Percentiles rank a stretch among this genome's conserved stretches.
These are phyloP conservation scores for Sinosuthora webbiana DNA, from an alignment of 2,113 vertebrate species.

Conservation along the genomic window DNA sequence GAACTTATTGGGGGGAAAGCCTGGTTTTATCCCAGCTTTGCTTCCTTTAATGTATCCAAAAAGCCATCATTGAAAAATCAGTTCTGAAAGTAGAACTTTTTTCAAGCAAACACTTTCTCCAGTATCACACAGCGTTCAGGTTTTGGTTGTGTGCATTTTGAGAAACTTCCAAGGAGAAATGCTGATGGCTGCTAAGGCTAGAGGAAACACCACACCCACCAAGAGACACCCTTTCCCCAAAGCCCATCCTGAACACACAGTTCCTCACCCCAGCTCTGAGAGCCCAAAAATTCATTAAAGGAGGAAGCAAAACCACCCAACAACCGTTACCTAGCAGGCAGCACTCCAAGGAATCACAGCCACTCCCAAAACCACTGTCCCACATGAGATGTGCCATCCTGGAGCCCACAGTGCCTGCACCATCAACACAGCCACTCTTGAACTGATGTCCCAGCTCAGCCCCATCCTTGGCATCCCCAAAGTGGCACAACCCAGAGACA, in stretches of 20 bases:
- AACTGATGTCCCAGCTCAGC: not conserved
- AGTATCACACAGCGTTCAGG: not conserved
- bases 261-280: not conserved
- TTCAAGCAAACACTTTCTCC: not conserved
- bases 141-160: not conserved
- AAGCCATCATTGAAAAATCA: not conserved
- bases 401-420: not conserved
- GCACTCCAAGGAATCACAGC: not conserved
- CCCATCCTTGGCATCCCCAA: not conserved
- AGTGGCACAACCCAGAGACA: accelerated
- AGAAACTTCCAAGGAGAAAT: not conserved
- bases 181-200: not conserved
- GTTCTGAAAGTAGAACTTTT: not conserved
- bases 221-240: not conserved
- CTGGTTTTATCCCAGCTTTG: not conserved
- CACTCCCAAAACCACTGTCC: not conserved
- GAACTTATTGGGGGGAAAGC: not conserved
- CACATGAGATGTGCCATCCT: accelerated
- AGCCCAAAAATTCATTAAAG: not conserved
- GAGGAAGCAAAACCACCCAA: conserved; percentile 2
- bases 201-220: not conserved
- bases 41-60: not conserved
- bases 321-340: not conserved
- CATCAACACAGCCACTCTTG: not conserved
- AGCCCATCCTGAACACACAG: not conserved